Base-by-base conservation (phyloP, 1,140 invertebrate species). In the Drosophila teissieri region DNA sequence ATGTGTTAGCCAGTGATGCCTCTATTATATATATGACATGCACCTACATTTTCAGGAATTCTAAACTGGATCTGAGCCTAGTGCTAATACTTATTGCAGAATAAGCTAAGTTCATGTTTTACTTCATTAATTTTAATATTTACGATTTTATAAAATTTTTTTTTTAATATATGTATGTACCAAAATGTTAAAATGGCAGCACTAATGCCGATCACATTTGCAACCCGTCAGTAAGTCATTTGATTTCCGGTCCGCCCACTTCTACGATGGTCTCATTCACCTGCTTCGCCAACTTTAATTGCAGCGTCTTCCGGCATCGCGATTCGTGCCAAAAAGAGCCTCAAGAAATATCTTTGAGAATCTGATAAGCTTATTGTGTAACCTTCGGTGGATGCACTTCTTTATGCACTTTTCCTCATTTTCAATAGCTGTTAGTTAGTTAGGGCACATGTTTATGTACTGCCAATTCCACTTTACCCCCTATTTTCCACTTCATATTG, bases 201-300 rank as follows among this genome's bases (percentile, higher is more conserved):
- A 48, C 46, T 27, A 14, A 27, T n/a, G 46, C 15, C 48, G 11
- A 11, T 10, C 34, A 8, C 3, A 27, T 14, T 55, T 1, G 12
- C 8, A 63, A n/a, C 10, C 19, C 31, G 15, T 40, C 36, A 22
- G 39, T 12, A n/a, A 61, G n/a, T 48, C 60, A 22, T 51, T 52
- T 61, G 15, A 54, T 31, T 73, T 56, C 39, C 44, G 77, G 49
- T 73, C 46, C 46, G 39, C 27, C 64, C 69, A 70, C 53, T 63
- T 69, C 14, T 27, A 8, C n/a, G 10, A 42, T 15, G 19, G 31
- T 12, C 2, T 19, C 15, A 12, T 12, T 19, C 12, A 37, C 51
- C 8, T 45, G 15, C 15, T 4, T n/a, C 48, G 61, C 61, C 37
- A 75, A 75, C 52, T 75, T 75, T 57, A 75, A 75, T 65, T 75